Evolutionary conservation across 1,140 invertebrate species (phyloP).

Genomic region (Spodoptera litura): DNA sequence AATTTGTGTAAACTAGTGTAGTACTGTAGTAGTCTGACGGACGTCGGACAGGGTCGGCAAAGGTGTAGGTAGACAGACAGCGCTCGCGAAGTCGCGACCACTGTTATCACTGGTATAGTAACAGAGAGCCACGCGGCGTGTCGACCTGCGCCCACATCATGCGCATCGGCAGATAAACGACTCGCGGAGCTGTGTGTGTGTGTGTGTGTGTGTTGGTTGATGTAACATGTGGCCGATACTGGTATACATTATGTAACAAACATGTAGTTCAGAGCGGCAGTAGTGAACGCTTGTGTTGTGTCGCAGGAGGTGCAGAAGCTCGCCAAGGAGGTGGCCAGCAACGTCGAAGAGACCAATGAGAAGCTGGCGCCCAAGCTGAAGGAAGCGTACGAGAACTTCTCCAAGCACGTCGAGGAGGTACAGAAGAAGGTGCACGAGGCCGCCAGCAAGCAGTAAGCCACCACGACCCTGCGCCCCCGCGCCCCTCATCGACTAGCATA

Average conservation of each 20-base stretch:
- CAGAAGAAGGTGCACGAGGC: constrained; percentile 80
- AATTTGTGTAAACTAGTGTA: too few relatives aligned
- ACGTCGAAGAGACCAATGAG: constrained; percentile 73
- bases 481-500: neutral
- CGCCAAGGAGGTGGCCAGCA: constrained; percentile 71
- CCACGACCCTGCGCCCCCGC: neutral
- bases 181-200: too few relatives aligned
- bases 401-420: constrained; percentile 72
- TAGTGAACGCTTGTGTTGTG: neutral
- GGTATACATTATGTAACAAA: neutral
- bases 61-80: too few relatives aligned
- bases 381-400: constrained; percentile 78
- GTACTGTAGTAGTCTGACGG: too few relatives aligned
- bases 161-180: too few relatives aligned
- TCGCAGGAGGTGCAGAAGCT: constrained; percentile 70
- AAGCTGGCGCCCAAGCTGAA: constrained; percentile 79
- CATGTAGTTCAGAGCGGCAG: neutral
- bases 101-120: too few relatives aligned
- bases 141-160: too few relatives aligned
- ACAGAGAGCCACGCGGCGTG: too few relatives aligned
- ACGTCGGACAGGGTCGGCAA: too few relatives aligned
- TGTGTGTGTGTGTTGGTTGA: too few relatives aligned
- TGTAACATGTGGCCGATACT: neutral
- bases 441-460: constrained; percentile 72
- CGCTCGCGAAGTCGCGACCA: too few relatives aligned